Percentiles rank a stretch among this genome's conserved stretches.
phyloP scores from a whole-genome alignment of 2,888 invertebrate genomes.

The Ceratothoa steindachneri region DNA sequence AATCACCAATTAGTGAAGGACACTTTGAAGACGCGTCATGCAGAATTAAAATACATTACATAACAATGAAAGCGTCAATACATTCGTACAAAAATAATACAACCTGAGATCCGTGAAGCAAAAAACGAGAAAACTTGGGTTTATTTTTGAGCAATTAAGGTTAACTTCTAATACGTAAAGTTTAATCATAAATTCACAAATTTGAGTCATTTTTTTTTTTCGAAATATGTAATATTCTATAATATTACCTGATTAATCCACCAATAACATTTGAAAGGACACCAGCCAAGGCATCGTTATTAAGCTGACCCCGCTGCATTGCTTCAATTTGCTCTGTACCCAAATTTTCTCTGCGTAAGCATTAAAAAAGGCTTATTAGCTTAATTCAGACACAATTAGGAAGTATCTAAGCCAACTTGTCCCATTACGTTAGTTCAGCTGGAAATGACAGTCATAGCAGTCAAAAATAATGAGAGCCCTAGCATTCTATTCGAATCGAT shows the following conservation, averaged over 20 bases:
- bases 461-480: too few relatives aligned
- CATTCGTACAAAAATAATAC: background rate
- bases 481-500: too few relatives aligned
- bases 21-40: too few relatives aligned
- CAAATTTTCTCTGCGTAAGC: constrained; percentile 2
- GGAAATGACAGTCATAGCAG: too few relatives aligned
- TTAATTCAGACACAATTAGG: background rate
- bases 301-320: constrained; percentile 30
- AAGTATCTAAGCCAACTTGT: too few relatives aligned
- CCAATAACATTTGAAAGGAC: constrained; percentile 32
- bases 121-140: background rate
- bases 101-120: background rate
- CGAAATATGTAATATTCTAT: background rate
- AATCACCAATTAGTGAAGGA: too few relatives aligned
- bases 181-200: too few relatives aligned
- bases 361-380: background rate
- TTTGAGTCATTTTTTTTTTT: too few relatives aligned
- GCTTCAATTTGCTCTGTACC: constrained; percentile 9
- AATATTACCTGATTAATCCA: constrained; percentile 32
- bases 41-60: background rate
- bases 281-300: constrained; percentile 21
- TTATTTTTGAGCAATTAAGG: too few relatives aligned
- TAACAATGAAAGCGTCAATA: background rate
- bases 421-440: too few relatives aligned
- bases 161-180: too few relatives aligned